phyloP scores from a whole-genome alignment of 2,113 vertebrate genomes.

The Plotosus lineatus region DNA sequence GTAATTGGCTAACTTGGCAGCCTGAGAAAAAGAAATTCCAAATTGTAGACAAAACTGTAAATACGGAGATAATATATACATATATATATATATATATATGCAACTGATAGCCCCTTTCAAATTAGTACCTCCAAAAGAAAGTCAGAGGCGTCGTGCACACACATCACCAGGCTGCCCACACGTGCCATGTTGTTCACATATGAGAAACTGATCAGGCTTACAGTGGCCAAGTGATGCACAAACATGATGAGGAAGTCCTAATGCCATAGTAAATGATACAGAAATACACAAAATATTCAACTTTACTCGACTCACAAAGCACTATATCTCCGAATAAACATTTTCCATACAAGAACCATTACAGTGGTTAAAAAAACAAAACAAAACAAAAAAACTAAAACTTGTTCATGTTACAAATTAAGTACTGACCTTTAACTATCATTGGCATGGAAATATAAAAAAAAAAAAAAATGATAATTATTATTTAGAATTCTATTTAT shows the following conservation, averaged over 20 bases:
- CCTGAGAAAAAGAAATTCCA: slow-evolving; percentile 66
- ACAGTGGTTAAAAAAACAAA: no score
- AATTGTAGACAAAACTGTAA: not conserved
- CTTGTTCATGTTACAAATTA: no score
- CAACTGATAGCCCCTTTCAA: not conserved
- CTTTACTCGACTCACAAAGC: not conserved
- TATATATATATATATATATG: no score
- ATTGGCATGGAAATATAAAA: no score
- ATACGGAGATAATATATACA: no score
- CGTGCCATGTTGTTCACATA: slow-evolving; percentile 95
- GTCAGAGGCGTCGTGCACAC: slow-evolving; percentile 89
- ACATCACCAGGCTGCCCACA: slow-evolving; percentile 88
- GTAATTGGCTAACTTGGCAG: slow-evolving; percentile 95
- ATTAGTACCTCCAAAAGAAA: slow-evolving; percentile 86
- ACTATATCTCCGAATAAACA: no score
- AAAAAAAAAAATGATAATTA: no score
- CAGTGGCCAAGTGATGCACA: slow-evolving; percentile 87
- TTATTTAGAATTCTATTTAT: no score
- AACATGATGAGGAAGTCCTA: slow-evolving; percentile 98
- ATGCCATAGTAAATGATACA: not conserved
- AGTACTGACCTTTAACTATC: no score
- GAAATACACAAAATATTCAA: no score
- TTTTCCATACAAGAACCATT: no score
- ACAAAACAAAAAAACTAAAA: no score
- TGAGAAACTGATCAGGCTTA: slow-evolving; percentile 89